A percentile compares a stretch with the other conserved stretches of the same genome.
Conservation (phyloP, 1,140 invertebrate species). For the Drosophila suzukii region DNA sequence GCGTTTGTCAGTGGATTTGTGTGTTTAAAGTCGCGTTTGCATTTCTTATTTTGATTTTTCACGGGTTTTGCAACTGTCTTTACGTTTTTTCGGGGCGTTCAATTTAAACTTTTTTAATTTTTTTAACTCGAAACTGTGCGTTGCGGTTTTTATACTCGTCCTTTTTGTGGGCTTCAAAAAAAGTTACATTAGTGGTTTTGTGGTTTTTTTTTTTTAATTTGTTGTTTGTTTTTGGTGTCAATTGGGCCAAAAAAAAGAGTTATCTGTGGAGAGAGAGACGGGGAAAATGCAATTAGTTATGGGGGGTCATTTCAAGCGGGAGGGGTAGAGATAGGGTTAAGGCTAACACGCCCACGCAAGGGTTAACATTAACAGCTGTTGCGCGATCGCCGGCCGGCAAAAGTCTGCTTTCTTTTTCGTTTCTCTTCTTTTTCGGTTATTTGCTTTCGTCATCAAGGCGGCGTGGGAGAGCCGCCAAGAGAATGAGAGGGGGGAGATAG, state of each 20-base stretch:
- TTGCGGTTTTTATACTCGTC: conserved; percentile 16
- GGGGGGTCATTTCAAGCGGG: conserved; percentile 2
- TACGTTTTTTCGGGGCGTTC: conserved; percentile 17
- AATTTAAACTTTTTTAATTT: conserved; percentile 27
- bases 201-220: conserved; percentile 9
- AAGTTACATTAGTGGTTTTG: conserved; percentile 21
- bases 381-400: conserved; percentile 32
- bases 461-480: conserved; percentile 1
- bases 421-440: conserved; percentile 14
- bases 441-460: conserved; percentile 36
- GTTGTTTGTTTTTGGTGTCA: conserved; percentile 58
- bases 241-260: conserved; percentile 77
- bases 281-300: conserved; percentile 39
- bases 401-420: conserved; percentile 33
- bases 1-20: conserved; percentile 20
- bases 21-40: conserved; percentile 20
- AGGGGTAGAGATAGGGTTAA: not conserved
- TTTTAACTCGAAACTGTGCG: conserved; percentile 5
- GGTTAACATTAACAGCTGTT: conserved; percentile 43
- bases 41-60: conserved; percentile 26
- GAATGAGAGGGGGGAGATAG: conserved; percentile 3
- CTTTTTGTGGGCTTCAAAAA: conserved; percentile 27
- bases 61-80: conserved; percentile 6
- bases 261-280: conserved; percentile 40
- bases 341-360: conserved; percentile 13